Conservation (phyloP, 1,140 invertebrate genomes). For the Eurosta solidaginis region DNA sequence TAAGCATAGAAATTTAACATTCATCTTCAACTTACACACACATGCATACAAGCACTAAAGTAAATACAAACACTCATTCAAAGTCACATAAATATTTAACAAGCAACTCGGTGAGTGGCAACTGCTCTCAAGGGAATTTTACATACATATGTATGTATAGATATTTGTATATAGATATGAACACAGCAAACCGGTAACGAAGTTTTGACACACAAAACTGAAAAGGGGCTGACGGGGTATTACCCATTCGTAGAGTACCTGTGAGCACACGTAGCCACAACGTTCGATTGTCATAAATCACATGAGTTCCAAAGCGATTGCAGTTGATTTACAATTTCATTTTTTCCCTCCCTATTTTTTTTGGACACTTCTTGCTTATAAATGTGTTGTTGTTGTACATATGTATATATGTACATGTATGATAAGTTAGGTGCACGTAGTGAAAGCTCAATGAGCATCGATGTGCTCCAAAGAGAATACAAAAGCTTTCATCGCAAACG, state of each 20-base stretch:
- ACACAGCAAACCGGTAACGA: too few species aligned
- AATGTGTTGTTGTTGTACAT: not conserved
- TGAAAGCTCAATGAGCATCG: too few species aligned
- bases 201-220: too few species aligned
- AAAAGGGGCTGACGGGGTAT: too few species aligned
- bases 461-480: not conserved
- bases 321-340: not conserved
- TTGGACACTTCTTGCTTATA: not conserved
- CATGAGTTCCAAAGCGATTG: slow-evolving; percentile 1
- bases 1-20: slow-evolving; percentile 3
- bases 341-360: not conserved
- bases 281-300: slow-evolving; percentile 23
- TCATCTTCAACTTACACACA: not conserved
- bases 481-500: not conserved
- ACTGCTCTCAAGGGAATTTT: too few species aligned
- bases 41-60: not conserved
- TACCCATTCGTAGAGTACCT: not conserved
- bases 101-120: too few species aligned
- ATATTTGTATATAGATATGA: too few species aligned
- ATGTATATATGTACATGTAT: not conserved
- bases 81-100: slow-evolving; percentile 18
- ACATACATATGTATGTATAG: too few species aligned
- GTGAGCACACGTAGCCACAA: not conserved
- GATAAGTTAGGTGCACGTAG: not conserved
- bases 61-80: not conserved